Conservation (phyloP, 2,113 vertebrate species). For the Hippopotamus amphibius region DNA sequence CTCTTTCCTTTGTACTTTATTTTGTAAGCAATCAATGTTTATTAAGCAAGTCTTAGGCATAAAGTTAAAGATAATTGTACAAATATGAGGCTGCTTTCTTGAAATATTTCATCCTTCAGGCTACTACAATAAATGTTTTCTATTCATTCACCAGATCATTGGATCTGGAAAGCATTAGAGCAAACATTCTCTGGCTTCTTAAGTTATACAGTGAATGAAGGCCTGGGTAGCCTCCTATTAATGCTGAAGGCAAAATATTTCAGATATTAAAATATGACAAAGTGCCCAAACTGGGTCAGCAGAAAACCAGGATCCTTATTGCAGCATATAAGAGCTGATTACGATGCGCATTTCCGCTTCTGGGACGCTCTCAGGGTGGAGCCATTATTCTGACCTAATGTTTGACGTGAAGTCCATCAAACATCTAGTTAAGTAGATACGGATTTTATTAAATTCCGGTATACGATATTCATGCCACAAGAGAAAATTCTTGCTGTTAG, state of each 20-base stretch:
- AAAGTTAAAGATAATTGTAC: not conserved
- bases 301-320: not conserved
- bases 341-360: not conserved
- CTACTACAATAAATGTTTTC: not conserved
- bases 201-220: not conserved
- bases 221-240: not conserved
- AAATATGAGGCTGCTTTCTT: not conserved
- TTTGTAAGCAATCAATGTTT: not conserved
- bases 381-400: not conserved
- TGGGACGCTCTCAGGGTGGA: not conserved
- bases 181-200: slow-evolving; percentile 5
- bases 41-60: not conserved
- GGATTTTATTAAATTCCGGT: slow-evolving; percentile 3
- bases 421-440: not conserved
- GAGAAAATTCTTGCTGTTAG: not conserved
- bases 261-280: not conserved
- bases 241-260: slow-evolving; percentile 34
- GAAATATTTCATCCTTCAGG: not conserved
- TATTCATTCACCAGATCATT: not conserved
- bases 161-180: not conserved
- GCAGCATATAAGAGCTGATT: not conserved
- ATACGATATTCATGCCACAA: not conserved
- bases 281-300: not conserved
- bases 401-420: not conserved
- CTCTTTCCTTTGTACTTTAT: not conserved